Base-by-base conservation (phyloP, 1,140 invertebrate species). In the Brachionus rubens region DNA sequence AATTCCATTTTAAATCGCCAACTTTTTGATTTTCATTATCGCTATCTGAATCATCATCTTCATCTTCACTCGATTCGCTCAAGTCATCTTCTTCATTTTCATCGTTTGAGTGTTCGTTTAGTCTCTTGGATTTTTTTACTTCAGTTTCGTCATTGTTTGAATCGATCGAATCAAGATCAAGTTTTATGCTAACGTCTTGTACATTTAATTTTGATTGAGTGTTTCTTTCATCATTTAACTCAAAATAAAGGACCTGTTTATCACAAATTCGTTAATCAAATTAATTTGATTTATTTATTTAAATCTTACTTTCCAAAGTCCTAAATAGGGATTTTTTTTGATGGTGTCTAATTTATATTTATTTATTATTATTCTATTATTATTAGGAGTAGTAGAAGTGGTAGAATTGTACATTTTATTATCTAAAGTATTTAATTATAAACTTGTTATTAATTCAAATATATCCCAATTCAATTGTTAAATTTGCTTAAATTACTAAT, bases 271-370 rank as follows among this genome's bases (percentile, higher is more conserved):
- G n/a, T n/a, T n/a, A n/a, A n/a, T n/a, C n/a, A n/a, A n/a, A n/a
- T n/a, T n/a, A n/a, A n/a, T n/a, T n/a, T n/a, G 9, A 54, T 2
- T 9, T 28, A 26, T 28, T 30, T 3, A 54, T 14, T 3, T 19
- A 10, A 54, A 54, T 28, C 0, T 59, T 59, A 59, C 54, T 59
- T 59, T 59, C 54, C 54, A 59, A n/a, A 12, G 36, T 4, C 54
- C 54, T n/a, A 59, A 19, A 40, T 59, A 16, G 19, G 54, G 54
- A 21, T 14, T 33, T 59, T 59, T 33, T 36, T 59, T 9, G 12
- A 59, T 16, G 9, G 4, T 33, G 9, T 59, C 54, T 33, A 59
- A 36, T 59, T 59, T 59, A 16, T 33, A 59, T 36, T 59, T 59
- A 6, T 28, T 36, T 36, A 59, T 33, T 59, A 33, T n/a, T n/a